Percentiles rank a stretch among this genome's conserved stretches.
Evolutionary conservation across 2,888 invertebrate genomes (phyloP).

Genomic region (Leucoma salicis): DNA sequence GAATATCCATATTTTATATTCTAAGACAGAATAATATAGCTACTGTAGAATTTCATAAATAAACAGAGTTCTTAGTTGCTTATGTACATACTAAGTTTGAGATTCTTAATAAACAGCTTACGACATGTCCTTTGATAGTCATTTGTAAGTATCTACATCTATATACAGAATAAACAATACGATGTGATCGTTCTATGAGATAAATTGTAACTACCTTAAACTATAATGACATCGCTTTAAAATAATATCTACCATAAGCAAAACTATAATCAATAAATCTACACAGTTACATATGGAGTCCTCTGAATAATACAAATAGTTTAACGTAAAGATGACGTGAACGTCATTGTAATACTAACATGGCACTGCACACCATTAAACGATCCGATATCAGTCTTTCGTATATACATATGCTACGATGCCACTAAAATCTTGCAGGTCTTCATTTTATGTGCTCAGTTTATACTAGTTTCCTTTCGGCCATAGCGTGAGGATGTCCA

Average conservation of each 20-base stretch:
- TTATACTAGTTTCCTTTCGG: constrained; percentile 76
- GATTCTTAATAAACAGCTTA: constrained; percentile 62
- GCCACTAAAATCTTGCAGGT: constrained; percentile 35
- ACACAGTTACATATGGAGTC: constrained; percentile 40
- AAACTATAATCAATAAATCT: constrained; percentile 44
- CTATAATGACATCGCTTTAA: constrained; percentile 38
- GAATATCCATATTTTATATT: constrained; percentile 45
- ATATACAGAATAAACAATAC: constrained; percentile 50
- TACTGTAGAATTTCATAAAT: constrained; percentile 60
- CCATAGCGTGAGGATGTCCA: constrained; percentile 76
- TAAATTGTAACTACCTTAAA: constrained; percentile 30
- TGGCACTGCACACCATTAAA: constrained; percentile 76
- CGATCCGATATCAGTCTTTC: constrained; percentile 75
- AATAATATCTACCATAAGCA: constrained; percentile 42
- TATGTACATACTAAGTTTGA: constrained; percentile 66
- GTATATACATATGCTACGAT: constrained; percentile 49
- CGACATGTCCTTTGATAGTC: constrained; percentile 50
- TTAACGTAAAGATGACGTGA: constrained; percentile 43
- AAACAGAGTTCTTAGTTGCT: constrained; percentile 50
- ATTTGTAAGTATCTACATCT: constrained; percentile 42
- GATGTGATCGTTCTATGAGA: constrained; percentile 48
- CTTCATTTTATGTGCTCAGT: constrained; percentile 20
- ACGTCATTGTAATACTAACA: constrained; percentile 70
- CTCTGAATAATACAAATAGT: constrained; percentile 57
- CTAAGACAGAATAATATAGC: constrained; percentile 44